phyloP scores from a whole-genome alignment of 2,888 invertebrate genomes.

The Cerastis rubricosa region DNA sequence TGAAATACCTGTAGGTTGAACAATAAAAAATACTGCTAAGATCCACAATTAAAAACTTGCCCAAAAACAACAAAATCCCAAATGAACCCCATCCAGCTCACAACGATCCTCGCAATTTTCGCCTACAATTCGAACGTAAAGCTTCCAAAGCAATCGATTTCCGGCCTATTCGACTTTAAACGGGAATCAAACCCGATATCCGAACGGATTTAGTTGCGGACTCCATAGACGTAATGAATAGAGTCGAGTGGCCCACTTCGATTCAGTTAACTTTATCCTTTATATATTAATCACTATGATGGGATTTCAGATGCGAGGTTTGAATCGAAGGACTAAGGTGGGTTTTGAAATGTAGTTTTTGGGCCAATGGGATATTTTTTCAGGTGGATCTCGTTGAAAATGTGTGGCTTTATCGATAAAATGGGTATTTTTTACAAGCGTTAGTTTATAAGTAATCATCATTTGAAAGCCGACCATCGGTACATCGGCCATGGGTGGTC shows the following conservation, averaged over 20 bases:
- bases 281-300: slow-evolving; percentile 63
- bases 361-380: neutral
- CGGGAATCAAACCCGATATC: slow-evolving; percentile 89
- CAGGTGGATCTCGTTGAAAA: neutral
- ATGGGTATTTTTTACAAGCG: neutral
- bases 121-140: slow-evolving; percentile 80
- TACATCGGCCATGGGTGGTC: too few relatives aligned
- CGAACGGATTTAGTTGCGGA: slow-evolving; percentile 88
- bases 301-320: slow-evolving; percentile 41
- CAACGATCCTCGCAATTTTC: slow-evolving; percentile 60
- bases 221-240: slow-evolving; percentile 86
- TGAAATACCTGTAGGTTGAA: neutral
- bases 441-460: too few relatives aligned
- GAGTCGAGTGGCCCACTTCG: slow-evolving; percentile 76
- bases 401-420: neutral
- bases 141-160: slow-evolving; percentile 90
- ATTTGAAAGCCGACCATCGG: too few relatives aligned
- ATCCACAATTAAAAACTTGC: neutral
- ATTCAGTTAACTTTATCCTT: slow-evolving; percentile 75
- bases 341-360: slow-evolving; percentile 10
- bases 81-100: slow-evolving; percentile 40
- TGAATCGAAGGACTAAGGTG: neutral
- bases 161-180: slow-evolving; percentile 90
- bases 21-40: neutral
- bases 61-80: neutral